Evolutionary conservation across 2,113 vertebrate genomes (phyloP), one percentile per base, ranked within the genome.

Genomic region (Pedetes capensis): DNA sequence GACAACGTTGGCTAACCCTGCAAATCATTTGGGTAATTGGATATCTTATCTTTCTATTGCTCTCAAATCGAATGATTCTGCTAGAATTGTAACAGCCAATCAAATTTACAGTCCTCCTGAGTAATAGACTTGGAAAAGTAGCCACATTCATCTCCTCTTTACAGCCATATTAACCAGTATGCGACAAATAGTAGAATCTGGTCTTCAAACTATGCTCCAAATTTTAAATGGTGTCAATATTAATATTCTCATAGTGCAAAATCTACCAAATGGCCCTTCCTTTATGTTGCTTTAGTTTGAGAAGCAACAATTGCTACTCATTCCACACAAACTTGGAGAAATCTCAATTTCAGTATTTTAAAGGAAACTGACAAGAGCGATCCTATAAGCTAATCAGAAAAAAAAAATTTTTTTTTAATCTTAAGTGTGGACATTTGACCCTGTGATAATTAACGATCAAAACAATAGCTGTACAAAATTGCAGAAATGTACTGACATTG

Each of bases 11-110:
- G 98, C 98, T 98, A 98, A 98, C 98, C 98, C 98, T 98, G 98
- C 98, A 98, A 99, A 99, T 99, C 98, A 99, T 98, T 98, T 98
- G 98, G 97, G 98, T 99, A 99, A 99, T 98, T 99, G 98, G 98
- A 99, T 99, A 98, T 98, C 98, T 99, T 99, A 99, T 99, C 99
- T 98, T 98, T 98, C 98, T 98, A 98, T 98, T 98, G 98, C 98
- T 99, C 98, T 99, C 98, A 99, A 99, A 99, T 99, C 98, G 78
- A 99, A 98, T 99, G 98, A 99, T 99, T 98, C 98, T 99, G 98
- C 98, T 98, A 98, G 98, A 98, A 98, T 98, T 98, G 98, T 97
- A 98, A 98, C 98, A 98, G 98, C 98, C 98, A 98, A 99, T 99
- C 98, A 99, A 99, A 98, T 99, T 99, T 99, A 98, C 98, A 97